Evolutionary conservation across 1,140 invertebrate species (phyloP).

Genomic region (Drosophila eugracilis): DNA sequence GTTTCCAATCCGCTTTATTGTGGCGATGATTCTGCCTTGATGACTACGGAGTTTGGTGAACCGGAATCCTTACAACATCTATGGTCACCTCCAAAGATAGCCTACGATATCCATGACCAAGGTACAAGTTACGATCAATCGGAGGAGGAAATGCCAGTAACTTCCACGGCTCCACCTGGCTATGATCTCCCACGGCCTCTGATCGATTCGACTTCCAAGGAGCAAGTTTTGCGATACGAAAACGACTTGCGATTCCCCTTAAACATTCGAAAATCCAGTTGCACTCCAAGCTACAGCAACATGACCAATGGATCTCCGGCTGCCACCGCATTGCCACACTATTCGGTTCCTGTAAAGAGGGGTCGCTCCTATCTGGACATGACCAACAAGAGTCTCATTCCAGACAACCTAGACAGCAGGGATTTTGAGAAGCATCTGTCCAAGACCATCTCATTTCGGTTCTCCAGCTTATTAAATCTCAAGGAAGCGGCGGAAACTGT

Average conservation of each 20-base stretch:
- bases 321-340: slow-evolving; percentile 55
- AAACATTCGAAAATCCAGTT: slow-evolving; percentile 77
- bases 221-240: slow-evolving; percentile 78
- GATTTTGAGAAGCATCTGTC: slow-evolving; percentile 83
- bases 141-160: slow-evolving; percentile 49
- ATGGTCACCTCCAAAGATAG: slow-evolving; percentile 76
- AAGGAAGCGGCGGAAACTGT: slow-evolving; percentile 59
- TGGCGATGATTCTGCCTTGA: slow-evolving; percentile 61
- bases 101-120: slow-evolving; percentile 69
- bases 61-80: slow-evolving; percentile 72
- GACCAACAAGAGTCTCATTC: slow-evolving; percentile 78
- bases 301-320: slow-evolving; percentile 48
- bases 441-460: slow-evolving; percentile 83
- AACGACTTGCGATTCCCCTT: slow-evolving; percentile 81
- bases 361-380: slow-evolving; percentile 81
- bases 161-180: slow-evolving; percentile 58
- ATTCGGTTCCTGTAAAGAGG: slow-evolving; percentile 77
- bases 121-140: slow-evolving; percentile 67
- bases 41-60: slow-evolving; percentile 64
- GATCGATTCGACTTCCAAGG: slow-evolving; percentile 67
- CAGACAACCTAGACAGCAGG: slow-evolving; percentile 78
- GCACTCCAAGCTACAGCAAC: slow-evolving; percentile 68
- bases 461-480: slow-evolving; percentile 81
- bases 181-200: slow-evolving; percentile 81
- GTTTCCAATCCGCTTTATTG: slow-evolving; percentile 84